phyloP scores from a whole-genome alignment of 2,113 vertebrate species.

The Paradoxurus hermaphroditus region DNA sequence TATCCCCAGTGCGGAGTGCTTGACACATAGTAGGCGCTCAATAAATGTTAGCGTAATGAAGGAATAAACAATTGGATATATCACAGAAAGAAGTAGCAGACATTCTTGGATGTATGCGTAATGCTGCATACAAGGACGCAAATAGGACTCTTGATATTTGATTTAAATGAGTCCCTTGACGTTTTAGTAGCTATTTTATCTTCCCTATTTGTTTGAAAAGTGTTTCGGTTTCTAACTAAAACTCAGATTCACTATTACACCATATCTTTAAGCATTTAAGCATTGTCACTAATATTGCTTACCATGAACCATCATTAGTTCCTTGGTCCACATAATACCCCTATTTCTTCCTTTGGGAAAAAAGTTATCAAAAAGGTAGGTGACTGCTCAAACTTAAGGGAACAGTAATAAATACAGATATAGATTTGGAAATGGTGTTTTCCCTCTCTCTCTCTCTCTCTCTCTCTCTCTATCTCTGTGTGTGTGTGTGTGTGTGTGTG shows the following conservation, averaged over 20 bases:
- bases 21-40: background rate
- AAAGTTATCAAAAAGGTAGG: background rate
- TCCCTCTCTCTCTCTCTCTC: too few species aligned
- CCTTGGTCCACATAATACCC: background rate
- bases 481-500: background rate
- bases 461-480: background rate
- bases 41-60: background rate
- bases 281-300: background rate
- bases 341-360: background rate
- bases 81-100: background rate
- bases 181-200: background rate
- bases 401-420: background rate
- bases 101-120: background rate
- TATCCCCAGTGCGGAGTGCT: background rate
- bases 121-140: background rate
- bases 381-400: background rate
- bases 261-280: background rate
- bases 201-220: background rate
- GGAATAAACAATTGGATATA: background rate
- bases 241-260: background rate
- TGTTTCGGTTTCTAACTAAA: slow-evolving; percentile 2
- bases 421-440: background rate
- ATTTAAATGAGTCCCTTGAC: background rate
- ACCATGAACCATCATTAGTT: background rate
- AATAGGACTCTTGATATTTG: background rate